Conservation (phyloP, 2,113 vertebrate species). For the Phrynocephalus versicolor region DNA sequence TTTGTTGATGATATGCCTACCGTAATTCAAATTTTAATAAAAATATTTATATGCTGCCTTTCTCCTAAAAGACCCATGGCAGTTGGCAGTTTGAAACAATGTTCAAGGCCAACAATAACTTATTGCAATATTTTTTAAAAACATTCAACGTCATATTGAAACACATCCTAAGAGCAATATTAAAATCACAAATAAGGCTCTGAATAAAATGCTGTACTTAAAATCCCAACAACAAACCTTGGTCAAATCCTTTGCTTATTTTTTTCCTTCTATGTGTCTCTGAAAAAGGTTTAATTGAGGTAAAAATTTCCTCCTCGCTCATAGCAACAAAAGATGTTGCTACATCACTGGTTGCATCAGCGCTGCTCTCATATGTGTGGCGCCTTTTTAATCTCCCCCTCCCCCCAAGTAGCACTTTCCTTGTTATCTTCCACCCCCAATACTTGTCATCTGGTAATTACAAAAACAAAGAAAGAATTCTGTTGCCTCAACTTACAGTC, state of each 20-base stretch:
- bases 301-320: slow-evolving; percentile 41
- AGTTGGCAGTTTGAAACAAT: no score
- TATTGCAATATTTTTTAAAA: no score
- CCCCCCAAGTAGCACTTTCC: slow-evolving; percentile 14
- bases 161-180: no score
- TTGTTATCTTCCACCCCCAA: slow-evolving; percentile 39
- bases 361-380: not conserved
- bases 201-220: no score
- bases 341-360: slow-evolving; percentile 29
- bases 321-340: slow-evolving; percentile 51
- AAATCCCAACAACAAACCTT: no score
- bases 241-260: no score
- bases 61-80: slow-evolving; percentile 19
- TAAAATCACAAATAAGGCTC: no score
- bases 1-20: not conserved
- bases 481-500: slow-evolving; percentile 46
- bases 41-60: slow-evolving; percentile 31
- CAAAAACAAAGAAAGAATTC: slow-evolving; percentile 44
- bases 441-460: slow-evolving; percentile 54
- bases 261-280: no score
- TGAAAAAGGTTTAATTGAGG: no score
- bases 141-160: no score
- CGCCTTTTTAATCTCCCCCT: slow-evolving; percentile 25
- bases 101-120: no score
- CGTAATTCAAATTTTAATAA: not conserved